A percentile compares a stretch with the other conserved stretches of the same genome.
Evolutionary conservation across 2,113 vertebrate species (phyloP).

Genomic region (Calonectris borealis): DNA sequence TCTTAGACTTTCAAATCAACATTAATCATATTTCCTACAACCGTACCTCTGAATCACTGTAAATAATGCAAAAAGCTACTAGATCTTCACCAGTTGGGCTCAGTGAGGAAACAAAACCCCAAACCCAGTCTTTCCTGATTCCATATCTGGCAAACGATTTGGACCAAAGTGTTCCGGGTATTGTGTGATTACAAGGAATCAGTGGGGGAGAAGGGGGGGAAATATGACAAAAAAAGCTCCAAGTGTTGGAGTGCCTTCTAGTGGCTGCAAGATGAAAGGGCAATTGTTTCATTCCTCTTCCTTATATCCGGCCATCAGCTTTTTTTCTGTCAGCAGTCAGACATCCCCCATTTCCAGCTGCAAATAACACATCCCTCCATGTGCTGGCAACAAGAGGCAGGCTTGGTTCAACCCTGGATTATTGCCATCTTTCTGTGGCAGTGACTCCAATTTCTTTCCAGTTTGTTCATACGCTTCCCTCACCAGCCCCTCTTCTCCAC

Average conservation of each 20-base stretch:
- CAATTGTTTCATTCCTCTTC: not conserved
- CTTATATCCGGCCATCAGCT: not conserved
- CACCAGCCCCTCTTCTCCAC: not conserved
- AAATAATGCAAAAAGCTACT: not conserved
- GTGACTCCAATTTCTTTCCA: not conserved
- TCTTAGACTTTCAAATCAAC: slow-evolving; percentile 26
- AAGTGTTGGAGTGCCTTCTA: not conserved
- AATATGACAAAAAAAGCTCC: not conserved
- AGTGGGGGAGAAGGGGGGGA: not conserved
- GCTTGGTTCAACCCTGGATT: not conserved
- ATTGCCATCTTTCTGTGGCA: not conserved
- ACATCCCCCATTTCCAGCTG: not conserved
- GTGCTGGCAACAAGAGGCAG: not conserved
- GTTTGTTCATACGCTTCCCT: not conserved
- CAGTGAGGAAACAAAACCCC: not conserved
- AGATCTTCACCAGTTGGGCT: not conserved
- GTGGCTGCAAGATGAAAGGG: not conserved
- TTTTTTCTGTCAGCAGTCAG: not conserved
- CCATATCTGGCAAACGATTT: not conserved
- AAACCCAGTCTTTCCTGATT: not conserved
- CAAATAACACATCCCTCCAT: not conserved
- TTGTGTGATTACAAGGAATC: not conserved
- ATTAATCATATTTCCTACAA: not conserved
- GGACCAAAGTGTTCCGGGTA: not conserved
- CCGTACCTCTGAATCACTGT: not conserved